A percentile compares a stretch with the other conserved stretches of the same genome.
Conservation (phyloP, 2,113 vertebrate genomes). For the Pycnonotus jocosus region DNA sequence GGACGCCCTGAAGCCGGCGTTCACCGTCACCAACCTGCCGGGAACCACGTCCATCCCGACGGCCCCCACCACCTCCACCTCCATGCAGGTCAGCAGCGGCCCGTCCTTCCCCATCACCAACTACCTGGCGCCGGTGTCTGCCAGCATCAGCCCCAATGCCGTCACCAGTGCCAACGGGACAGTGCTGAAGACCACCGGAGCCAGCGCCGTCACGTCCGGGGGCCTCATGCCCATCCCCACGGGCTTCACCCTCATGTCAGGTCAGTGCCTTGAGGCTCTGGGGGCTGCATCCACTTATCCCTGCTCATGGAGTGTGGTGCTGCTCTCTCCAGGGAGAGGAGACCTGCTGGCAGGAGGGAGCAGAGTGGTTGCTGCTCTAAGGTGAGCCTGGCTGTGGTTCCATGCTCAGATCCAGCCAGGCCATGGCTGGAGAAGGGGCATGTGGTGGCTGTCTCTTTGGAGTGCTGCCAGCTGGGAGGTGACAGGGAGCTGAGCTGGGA, state of each 20-base stretch:
- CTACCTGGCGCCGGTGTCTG: slow-evolving; percentile 93
- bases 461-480: not conserved
- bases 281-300: rapidly evolving
- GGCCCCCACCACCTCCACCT: slow-evolving; percentile 92
- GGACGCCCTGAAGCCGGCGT: slow-evolving; percentile 92
- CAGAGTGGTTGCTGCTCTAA: not conserved
- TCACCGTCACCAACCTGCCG: slow-evolving; percentile 92
- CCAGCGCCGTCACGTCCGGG: slow-evolving; percentile 76
- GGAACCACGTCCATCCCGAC: slow-evolving; percentile 86
- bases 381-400: not conserved
- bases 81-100: slow-evolving; percentile 97
- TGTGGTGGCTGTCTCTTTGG: not conserved
- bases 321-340: not conserved
- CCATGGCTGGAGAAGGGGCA: not conserved
- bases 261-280: slow-evolving; percentile 72
- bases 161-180: slow-evolving; percentile 90
- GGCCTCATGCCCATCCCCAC: slow-evolving; percentile 93
- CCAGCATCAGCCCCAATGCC: slow-evolving; percentile 78
- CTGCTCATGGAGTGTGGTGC: not conserved
- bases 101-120: slow-evolving; percentile 96
- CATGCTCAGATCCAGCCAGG: not conserved
- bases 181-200: slow-evolving; percentile 87
- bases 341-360: not conserved
- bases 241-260: slow-evolving; percentile 96
- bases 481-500: slow-evolving; percentile 20